phyloP scores from a whole-genome alignment of 1,140 invertebrate species.

The Druon quercuslanigerum region DNA sequence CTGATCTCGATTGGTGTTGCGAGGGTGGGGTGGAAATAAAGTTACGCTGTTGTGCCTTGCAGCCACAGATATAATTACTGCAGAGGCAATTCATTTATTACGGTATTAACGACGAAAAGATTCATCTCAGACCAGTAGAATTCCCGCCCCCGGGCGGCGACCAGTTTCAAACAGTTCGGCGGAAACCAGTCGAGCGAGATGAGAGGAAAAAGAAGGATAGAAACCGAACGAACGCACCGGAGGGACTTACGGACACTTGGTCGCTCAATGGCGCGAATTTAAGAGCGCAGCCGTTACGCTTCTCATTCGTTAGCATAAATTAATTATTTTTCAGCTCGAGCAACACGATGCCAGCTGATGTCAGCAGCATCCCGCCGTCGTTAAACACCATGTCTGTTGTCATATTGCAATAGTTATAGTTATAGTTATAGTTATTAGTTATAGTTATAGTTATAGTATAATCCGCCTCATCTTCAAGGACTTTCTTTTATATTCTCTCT shows the following conservation, averaged over 20 bases:
- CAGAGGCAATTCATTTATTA: constrained; percentile 34
- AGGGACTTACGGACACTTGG: constrained; percentile 75
- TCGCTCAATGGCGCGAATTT: constrained; percentile 75
- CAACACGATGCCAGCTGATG: constrained; percentile 58
- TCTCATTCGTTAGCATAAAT: constrained; percentile 75
- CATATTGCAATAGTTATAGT: constrained; percentile 8
- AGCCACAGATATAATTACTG: constrained; percentile 31
- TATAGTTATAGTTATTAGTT: background rate
- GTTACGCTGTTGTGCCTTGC: constrained; percentile 27
- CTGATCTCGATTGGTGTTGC: constrained; percentile 19
- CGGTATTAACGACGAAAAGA: constrained; percentile 58
- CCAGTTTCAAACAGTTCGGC: constrained; percentile 71
- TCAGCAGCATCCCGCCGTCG: constrained; percentile 48
- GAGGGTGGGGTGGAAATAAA: constrained; percentile 28
- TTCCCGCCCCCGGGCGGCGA: constrained; percentile 62
- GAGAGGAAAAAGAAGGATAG: constrained; percentile 45
- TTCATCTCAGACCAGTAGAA: constrained; percentile 52
- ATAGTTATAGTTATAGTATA: background rate
- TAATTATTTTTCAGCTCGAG: constrained; percentile 69
- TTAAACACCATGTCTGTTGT: constrained; percentile 35
- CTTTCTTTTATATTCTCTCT: background rate
- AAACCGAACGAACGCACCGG: constrained; percentile 54
- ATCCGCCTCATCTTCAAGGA: constrained; percentile 23
- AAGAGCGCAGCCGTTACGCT: constrained; percentile 74
- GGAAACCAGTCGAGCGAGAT: constrained; percentile 70